Percentiles rank a stretch among this genome's conserved stretches.
These are phyloP conservation scores for Clepsis dumicolana DNA, from an alignment of 2,888 invertebrate species.

Conservation along the genomic window DNA sequence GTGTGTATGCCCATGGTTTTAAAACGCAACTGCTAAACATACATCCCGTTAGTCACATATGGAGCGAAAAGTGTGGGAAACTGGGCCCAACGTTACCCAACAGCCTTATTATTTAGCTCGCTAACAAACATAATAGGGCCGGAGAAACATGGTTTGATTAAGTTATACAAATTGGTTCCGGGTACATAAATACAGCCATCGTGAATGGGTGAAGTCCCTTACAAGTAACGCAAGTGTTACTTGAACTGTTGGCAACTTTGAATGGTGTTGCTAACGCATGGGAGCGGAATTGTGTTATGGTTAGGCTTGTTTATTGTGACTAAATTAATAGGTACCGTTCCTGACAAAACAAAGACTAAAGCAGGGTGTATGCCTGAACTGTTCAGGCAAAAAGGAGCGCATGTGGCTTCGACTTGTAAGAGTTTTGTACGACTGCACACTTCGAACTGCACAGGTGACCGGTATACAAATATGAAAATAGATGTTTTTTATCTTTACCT, in stretches of 20 bases:
- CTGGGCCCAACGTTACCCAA: slow-evolving; percentile 8
- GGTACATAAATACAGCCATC: background rate
- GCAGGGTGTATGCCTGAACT: too few species aligned
- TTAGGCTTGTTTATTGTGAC: too few species aligned
- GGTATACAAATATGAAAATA: too few species aligned
- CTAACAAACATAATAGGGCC: slow-evolving; percentile 8
- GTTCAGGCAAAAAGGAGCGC: too few species aligned
- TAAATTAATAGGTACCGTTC: too few species aligned
- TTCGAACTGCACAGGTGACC: too few species aligned
- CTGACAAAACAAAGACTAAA: too few species aligned
- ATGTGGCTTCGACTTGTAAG: too few species aligned
- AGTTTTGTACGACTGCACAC: too few species aligned
- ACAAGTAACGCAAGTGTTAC: background rate
- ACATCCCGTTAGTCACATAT: slow-evolving; percentile 43
- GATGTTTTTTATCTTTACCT: too few species aligned
- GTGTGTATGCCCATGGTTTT: slow-evolving; percentile 46
- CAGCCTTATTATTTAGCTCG: slow-evolving; percentile 5
- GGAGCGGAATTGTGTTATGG: too few species aligned
- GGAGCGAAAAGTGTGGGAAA: slow-evolving; percentile 31
- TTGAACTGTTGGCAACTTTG: background rate
- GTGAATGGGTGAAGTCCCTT: background rate
- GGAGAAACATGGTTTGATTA: slow-evolving; percentile 9
- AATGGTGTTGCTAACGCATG: background rate
- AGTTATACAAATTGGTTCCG: slow-evolving; percentile 12
- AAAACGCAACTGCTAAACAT: slow-evolving; percentile 44